Base-by-base conservation (phyloP, 1,140 invertebrate genomes). In the Leguminivora glycinivorella region DNA sequence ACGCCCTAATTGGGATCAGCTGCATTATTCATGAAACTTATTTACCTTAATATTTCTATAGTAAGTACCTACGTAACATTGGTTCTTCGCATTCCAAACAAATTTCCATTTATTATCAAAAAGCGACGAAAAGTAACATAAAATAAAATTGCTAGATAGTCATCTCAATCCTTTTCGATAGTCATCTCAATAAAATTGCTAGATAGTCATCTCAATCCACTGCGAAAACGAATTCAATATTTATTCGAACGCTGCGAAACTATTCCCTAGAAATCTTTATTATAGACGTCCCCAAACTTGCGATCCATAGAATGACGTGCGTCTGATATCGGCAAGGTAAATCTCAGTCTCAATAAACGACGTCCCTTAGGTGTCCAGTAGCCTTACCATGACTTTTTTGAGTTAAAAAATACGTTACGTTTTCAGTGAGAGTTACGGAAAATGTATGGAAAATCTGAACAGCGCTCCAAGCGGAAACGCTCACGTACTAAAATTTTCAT, bases 281-380 rank as follows among this genome's bases (percentile, higher is more conserved):
- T 52, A 10, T 52, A 52, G 1, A 52, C n/a, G 47, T 22, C 19
- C 19, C 7, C 17, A 22, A 22, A 52, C 14, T 63, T 63, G 3
- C 9, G n/a, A 63, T 26, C 58, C 26, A 22, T 29, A 4, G n/a
- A 63, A 29, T 31, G 58, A 63, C 25, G 29, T 31, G 24, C 26
- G 26, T 52, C 19, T 63, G 58, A 29, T 63, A 63, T 63, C 58
- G 58, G 26, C 26, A 63, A 63, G 58, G 58, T 63, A 29, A 63
- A 63, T 63, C 58, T 63, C 26, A 26, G 56, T 58, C 47, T 52
- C 58, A 63, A 63, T 63, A 63, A 63, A 63, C 58, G 58, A 22
- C 58, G 58, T 63, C 58, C 58, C 58, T 63, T 63, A 63, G 58
- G 58, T 63, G 58, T 63, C 58, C 58, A 29, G n/a, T n/a, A n/a